Conservation (phyloP, 2,113 vertebrate genomes). For the Pangasianodon hypophthalmus region DNA sequence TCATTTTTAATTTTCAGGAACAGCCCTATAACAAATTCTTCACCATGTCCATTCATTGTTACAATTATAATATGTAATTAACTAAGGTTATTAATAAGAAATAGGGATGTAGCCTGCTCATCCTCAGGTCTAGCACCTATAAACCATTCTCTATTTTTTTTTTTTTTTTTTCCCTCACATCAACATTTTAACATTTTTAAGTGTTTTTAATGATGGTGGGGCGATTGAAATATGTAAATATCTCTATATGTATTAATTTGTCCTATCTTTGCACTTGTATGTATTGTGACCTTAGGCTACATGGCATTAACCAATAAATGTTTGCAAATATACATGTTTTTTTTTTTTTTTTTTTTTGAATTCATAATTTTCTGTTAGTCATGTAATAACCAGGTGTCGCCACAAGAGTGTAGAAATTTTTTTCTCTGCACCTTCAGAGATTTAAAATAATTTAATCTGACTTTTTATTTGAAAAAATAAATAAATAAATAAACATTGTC, state of each 20-base stretch:
- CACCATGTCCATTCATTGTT: not conserved
- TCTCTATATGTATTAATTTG: slow-evolving; percentile 33
- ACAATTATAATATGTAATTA: not conserved
- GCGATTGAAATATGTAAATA: slow-evolving; percentile 38
- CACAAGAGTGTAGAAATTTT: not conserved
- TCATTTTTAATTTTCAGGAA: not conserved
- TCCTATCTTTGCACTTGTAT: slow-evolving; percentile 35
- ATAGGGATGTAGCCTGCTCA: not conserved
- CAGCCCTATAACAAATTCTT: not conserved
- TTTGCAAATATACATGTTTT: slow-evolving; percentile 38
- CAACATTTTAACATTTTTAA: not conserved
- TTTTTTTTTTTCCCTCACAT: not conserved
- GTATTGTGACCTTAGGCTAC: slow-evolving; percentile 46
- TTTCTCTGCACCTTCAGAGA: too few relatives aligned
- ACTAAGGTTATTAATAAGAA: not conserved
- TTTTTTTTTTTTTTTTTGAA: not conserved
- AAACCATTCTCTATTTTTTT: not conserved
- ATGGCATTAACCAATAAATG: slow-evolving; percentile 55
- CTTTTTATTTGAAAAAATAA: slow-evolving; percentile 9
- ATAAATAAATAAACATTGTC: not conserved
- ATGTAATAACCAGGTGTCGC: not conserved
- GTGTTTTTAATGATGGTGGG: slow-evolving; percentile 14
- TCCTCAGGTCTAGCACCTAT: not conserved
- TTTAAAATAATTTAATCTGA: not conserved
- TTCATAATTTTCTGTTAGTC: not conserved